Evolutionary conservation across 2,113 vertebrate species (phyloP), one percentile per base, ranked within the genome.

Genomic region (Salvelinus fontinalis): DNA sequence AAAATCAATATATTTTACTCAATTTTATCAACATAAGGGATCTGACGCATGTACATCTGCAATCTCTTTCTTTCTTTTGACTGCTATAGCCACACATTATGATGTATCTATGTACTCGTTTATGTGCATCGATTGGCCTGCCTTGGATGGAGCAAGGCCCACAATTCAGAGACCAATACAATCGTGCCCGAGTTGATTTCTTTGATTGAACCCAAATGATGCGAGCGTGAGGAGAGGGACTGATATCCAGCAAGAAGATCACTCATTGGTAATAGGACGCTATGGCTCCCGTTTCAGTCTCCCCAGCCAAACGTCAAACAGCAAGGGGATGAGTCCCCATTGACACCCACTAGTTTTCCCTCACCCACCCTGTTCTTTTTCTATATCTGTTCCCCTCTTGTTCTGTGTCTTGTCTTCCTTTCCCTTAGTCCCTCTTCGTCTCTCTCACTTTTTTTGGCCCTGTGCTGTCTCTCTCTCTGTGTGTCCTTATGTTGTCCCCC

Each of bases 151-250:
- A 44, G 39, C 39, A 44, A 44, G 39, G 39, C 39, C 39, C 39
- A 44, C 39, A 44, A 78, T 83, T 79, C 59, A 29, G 12, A 74
- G 34, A 75, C 13, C 39, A 71, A 72, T 66, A 49, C 0, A 68
- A 65, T 71, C 3, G 39, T 44, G 39, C 9, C 9, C 9, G 9
- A 44, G 39, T 44, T 44, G 66, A 70, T 77, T 77, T 80, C 79
- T 78, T 16, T 86, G 81, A 92, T 86, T 84, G 72, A 74, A 70
- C 75, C 79, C 67, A 81, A 75, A 80, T 77, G 87, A 75, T 74
- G 73, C 70, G 79, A 74, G 20, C 69, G 66, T 59, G 39, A 26
- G 71, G 60, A 85, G 75, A 70, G 70, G 34, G 75, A 57, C 70
- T 31, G 49, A 14, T 9, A 27, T 73, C 16, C 5, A 20, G 44